These are phyloP conservation scores for Drosophila fungiperda DNA, from an alignment of 2,888 invertebrate species.

Conservation along the genomic window DNA sequence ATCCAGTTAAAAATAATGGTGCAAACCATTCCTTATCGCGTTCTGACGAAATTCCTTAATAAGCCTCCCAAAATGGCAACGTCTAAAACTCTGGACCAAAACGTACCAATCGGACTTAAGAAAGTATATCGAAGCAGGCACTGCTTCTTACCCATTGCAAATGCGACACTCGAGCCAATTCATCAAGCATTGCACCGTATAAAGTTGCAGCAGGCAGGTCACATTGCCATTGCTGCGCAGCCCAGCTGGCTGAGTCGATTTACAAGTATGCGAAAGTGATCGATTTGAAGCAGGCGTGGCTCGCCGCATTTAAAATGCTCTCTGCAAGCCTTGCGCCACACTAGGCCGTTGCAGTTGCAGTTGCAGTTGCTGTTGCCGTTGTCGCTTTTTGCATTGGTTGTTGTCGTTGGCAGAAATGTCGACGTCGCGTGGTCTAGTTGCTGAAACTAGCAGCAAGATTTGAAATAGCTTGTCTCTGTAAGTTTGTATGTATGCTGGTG, in stretches of 20 bases:
- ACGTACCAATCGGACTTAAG: conserved; percentile 5
- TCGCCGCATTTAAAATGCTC: conserved; percentile 59
- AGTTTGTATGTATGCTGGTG: conserved; percentile 44
- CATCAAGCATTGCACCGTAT: conserved; percentile 25
- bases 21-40: conserved; percentile 21
- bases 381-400: conserved; percentile 37
- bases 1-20: not conserved
- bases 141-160: conserved; percentile 42
- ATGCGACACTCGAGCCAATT: conserved; percentile 54
- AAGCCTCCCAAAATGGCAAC: conserved; percentile 7
- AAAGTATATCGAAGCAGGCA: conserved; percentile 11
- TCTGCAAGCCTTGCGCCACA: conserved; percentile 67
- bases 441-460: conserved; percentile 68
- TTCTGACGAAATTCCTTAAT: conserved; percentile 9
- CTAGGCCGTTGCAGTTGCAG: conserved; percentile 17
- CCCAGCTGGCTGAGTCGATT: conserved; percentile 51
- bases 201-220: conserved; percentile 20
- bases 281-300: conserved; percentile 80
- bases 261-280: conserved; percentile 78
- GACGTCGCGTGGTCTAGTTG: conserved; percentile 74
- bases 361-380: conserved; percentile 11
- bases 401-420: conserved; percentile 48
- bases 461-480: conserved; percentile 64
- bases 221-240: conserved; percentile 29
- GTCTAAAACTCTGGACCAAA: not conserved